phyloP scores from a whole-genome alignment of 2,113 vertebrate species.

The Calyptomena viridis region DNA sequence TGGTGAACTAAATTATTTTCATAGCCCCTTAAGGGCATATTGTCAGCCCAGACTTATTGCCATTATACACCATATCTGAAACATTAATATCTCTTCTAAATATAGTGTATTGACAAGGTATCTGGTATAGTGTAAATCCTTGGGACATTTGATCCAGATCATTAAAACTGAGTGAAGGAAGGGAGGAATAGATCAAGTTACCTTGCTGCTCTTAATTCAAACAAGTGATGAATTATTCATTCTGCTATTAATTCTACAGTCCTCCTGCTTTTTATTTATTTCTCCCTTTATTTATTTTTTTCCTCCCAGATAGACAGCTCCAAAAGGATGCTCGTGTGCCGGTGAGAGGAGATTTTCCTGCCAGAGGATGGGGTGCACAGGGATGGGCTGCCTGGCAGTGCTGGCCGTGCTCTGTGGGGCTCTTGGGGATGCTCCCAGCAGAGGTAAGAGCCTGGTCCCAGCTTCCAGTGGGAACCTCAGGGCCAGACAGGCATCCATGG shows the following conservation, averaged over 20 bases:
- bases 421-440: slow-evolving; percentile 72
- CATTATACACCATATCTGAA: slow-evolving; percentile 49
- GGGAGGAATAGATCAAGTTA: slow-evolving; percentile 82
- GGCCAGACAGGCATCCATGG: background rate
- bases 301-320: background rate
- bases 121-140: slow-evolving; percentile 75
- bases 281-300: slow-evolving; percentile 30
- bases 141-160: slow-evolving; percentile 85
- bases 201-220: slow-evolving; percentile 70
- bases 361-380: slow-evolving; percentile 63
- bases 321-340: background rate
- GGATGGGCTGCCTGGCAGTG: slow-evolving; percentile 62
- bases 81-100: slow-evolving; percentile 65
- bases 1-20: slow-evolving; percentile 64
- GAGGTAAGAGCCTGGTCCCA: slow-evolving; percentile 77
- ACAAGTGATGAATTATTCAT: slow-evolving; percentile 71
- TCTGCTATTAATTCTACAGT: slow-evolving; percentile 76
- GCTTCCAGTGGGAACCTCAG: background rate
- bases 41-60: slow-evolving; percentile 63
- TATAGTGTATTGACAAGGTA: slow-evolving; percentile 65
- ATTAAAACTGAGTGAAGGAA: slow-evolving; percentile 86
- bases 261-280: slow-evolving; percentile 71
- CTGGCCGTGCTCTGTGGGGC: slow-evolving; percentile 74
- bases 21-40: slow-evolving; percentile 66
- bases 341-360: background rate